phyloP scores from a whole-genome alignment of 2,113 vertebrate species.

The Passer domesticus region DNA sequence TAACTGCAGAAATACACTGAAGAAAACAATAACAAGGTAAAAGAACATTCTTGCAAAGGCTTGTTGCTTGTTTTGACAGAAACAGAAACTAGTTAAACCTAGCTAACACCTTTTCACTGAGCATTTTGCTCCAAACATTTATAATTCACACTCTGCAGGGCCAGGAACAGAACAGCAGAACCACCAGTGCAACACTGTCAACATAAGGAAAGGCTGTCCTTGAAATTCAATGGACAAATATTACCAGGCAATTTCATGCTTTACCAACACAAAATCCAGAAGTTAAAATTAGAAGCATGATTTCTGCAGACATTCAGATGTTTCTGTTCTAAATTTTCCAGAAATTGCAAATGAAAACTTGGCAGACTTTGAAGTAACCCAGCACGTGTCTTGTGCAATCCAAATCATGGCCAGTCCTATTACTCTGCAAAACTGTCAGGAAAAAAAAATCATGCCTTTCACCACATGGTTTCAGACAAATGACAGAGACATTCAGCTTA shows the following conservation, averaged over 20 bases:
- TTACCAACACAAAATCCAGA: neutral
- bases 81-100: neutral
- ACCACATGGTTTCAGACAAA: slow-evolving; percentile 46
- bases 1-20: neutral
- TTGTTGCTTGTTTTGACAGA: neutral
- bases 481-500: slow-evolving; percentile 11
- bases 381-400: slow-evolving; percentile 30
- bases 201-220: neutral
- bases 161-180: neutral
- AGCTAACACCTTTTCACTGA: neutral
- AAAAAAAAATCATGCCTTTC: neutral
- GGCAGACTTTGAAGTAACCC: slow-evolving; percentile 43
- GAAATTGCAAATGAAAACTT: slow-evolving; percentile 38
- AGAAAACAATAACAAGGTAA: neutral
- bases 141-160: neutral
- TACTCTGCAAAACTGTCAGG: slow-evolving; percentile 32
- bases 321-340: slow-evolving; percentile 40
- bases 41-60: neutral
- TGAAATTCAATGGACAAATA: neutral
- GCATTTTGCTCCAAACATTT: neutral
- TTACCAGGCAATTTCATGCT: neutral
- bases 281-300: slow-evolving; percentile 44
- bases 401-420: neutral
- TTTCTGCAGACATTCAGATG: slow-evolving; percentile 33
- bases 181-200: neutral